These are phyloP conservation scores for Ceratotherium simum DNA, from an alignment of 2,113 vertebrate genomes.

Conservation along the genomic window DNA sequence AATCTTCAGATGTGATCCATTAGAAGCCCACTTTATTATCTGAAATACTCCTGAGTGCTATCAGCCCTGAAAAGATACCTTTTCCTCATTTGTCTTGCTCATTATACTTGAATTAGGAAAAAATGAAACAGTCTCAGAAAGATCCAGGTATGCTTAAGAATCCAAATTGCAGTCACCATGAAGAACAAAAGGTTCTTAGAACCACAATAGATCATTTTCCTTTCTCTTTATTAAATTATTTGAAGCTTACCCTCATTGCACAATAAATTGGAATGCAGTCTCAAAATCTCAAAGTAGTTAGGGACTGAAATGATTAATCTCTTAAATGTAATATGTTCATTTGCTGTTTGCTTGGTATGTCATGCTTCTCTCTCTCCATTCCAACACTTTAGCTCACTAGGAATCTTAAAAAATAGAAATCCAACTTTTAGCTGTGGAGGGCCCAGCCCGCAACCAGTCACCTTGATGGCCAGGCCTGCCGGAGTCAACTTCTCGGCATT, in stretches of 20 bases:
- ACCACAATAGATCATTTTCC: neutral
- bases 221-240: neutral
- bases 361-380: neutral
- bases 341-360: neutral
- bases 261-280: neutral
- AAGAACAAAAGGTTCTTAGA: slow-evolving; percentile 42
- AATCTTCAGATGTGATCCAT: neutral
- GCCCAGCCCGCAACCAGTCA: slow-evolving; percentile 74
- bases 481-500: slow-evolving; percentile 95
- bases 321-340: neutral
- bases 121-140: neutral
- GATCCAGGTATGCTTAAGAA: neutral
- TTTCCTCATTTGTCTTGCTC: slow-evolving; percentile 33
- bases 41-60: neutral
- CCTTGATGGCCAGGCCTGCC: slow-evolving; percentile 97
- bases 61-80: slow-evolving; percentile 38
- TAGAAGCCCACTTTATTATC: neutral
- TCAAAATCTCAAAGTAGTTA: slow-evolving; percentile 33
- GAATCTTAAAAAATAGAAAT: slow-evolving; percentile 36
- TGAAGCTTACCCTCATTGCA: neutral
- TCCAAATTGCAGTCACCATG: neutral
- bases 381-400: neutral
- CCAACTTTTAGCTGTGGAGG: neutral
- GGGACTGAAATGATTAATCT: neutral
- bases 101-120: neutral